Evolutionary conservation across 2,113 vertebrate genomes (phyloP).

Genomic region (Rhipidura dahli): DNA sequence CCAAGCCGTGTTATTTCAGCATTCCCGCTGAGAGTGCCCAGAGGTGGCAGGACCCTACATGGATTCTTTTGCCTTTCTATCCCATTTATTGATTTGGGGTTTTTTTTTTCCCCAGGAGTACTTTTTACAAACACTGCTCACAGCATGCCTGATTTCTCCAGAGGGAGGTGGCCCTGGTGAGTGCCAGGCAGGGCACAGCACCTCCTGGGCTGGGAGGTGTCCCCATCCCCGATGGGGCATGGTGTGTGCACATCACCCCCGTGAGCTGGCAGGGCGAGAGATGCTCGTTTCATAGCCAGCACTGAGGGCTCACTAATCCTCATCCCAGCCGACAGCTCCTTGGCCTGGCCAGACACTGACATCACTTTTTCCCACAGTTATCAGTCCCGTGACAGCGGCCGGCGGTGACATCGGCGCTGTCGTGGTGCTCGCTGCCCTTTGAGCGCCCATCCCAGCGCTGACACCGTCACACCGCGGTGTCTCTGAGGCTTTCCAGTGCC

Average conservation of each 20-base stretch:
- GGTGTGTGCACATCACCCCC: neutral
- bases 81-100: neutral
- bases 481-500: neutral
- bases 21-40: neutral
- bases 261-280: neutral
- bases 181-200: neutral
- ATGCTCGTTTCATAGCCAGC: neutral
- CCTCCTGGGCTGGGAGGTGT: neutral
- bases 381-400: neutral
- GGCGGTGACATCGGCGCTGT: neutral
- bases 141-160: neutral
- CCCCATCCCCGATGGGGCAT: neutral
- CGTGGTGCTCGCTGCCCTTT: neutral
- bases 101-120: neutral
- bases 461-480: neutral
- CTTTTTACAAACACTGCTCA: neutral
- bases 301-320: neutral
- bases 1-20: neutral
- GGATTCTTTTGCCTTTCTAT: neutral
- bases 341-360: constrained; percentile 5
- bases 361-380: constrained; percentile 3
- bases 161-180: neutral
- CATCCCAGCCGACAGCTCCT: neutral
- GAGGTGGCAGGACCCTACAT: neutral
- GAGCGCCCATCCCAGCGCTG: rapidly evolving